A percentile compares a stretch with the other conserved stretches of the same genome.
Conservation (phyloP, 2,888 invertebrate species). For the Hypolimnas misippus region DNA sequence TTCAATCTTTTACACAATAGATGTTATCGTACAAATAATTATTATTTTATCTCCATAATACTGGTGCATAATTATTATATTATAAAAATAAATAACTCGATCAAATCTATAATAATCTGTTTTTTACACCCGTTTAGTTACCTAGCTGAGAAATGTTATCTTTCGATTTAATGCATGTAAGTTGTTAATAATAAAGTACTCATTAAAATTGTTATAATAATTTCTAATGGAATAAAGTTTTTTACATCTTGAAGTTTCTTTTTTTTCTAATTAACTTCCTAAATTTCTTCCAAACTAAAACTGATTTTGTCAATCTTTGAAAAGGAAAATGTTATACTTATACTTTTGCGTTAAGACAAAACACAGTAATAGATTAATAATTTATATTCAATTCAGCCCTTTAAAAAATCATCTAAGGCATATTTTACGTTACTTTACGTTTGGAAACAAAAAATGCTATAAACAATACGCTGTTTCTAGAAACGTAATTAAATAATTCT, state of each 20-base stretch:
- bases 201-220: conserved; percentile 38
- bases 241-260: conserved; percentile 22
- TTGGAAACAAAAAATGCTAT: too few relatives aligned
- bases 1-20: not conserved
- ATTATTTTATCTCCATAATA: conserved; percentile 4
- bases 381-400: too few relatives aligned
- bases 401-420: too few relatives aligned
- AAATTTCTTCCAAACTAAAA: too few relatives aligned
- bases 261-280: not conserved
- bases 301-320: too few relatives aligned
- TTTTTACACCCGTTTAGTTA: conserved; percentile 27
- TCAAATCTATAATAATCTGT: not conserved
- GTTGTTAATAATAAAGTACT: conserved; percentile 36
- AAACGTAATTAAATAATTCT: too few relatives aligned
- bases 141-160: conserved; percentile 30
- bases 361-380: too few relatives aligned
- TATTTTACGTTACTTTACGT: too few relatives aligned
- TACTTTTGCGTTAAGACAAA: too few relatives aligned
- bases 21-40: not conserved
- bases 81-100: not conserved
- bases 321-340: not conserved
- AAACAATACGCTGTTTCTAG: too few relatives aligned
- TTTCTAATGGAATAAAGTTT: conserved; percentile 40
- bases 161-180: conserved; percentile 20
- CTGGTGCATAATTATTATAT: not conserved